Base-by-base conservation (phyloP, 2,797 vertebrate genomes). In the Pseudochaenichthys georgianus region DNA sequence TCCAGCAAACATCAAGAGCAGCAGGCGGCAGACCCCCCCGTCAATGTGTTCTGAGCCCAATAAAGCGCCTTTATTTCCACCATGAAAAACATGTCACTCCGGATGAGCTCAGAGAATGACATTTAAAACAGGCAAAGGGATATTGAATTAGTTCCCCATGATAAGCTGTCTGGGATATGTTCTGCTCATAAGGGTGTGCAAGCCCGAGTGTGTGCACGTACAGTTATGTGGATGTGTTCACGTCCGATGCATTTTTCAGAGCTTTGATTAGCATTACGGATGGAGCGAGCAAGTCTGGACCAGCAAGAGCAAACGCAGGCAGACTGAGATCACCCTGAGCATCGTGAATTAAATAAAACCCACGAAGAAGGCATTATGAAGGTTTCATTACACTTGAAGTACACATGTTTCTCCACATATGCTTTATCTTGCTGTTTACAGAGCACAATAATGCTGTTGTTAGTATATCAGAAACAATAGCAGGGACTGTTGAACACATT, bases 61-160 rank as follows among this genome's bases (percentile, higher is more conserved):
- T 94, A 93, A 93, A 94, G 87, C 65, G 75, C 79, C 90, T 93
- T 92, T 89, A 90, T 92, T 92, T 93, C 87, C 89, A 93, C 90
- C 87, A 91, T 91, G 93, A 93, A 94, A 93, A 94, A 92, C 92
- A 93, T 90, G 93, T 93, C 92, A 94, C 92, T 95, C 90, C 80
- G 85, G 91, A 94, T 93, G 94, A 94, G 92, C 91, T 95, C 92
- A 93, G 83, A 85, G 87, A 92, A 89, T 95, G 94, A 94, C 95
- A 95, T 95, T 95, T 95, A 94, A 95, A 95, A 92, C 88, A 91
- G 92, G 89, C 92, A 77, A 80, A 87, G 90, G 84, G 89, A 94
- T 92, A 94, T 90, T 93, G 92, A 95, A 95, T 95, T 95, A 95
- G 92, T 94, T 94, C 92, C 93, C 86, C 92, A 80, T 92, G 91